phyloP scores from a whole-genome alignment of 1,140 invertebrate genomes.

The Mylabris phalerata region DNA sequence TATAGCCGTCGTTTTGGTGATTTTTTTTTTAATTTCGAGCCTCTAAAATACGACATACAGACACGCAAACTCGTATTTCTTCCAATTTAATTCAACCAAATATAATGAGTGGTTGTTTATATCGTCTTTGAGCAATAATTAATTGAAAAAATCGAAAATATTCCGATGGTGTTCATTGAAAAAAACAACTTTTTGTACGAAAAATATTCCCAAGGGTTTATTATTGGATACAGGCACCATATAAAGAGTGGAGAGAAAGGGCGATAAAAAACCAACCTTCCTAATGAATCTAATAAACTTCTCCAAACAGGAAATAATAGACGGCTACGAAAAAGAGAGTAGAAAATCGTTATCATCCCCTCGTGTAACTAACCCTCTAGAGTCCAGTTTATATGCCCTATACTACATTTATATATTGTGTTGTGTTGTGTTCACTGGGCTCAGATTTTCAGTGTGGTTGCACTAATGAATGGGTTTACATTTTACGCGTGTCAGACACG shows the following conservation, averaged over 20 bases:
- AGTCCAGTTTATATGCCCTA: conserved; percentile 2
- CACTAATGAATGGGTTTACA: conserved; percentile 42
- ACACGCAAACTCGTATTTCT: conserved; percentile 29
- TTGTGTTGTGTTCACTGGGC: no score
- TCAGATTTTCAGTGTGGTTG: conserved; percentile 40
- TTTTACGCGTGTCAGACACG: conserved; percentile 37
- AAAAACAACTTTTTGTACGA: no score
- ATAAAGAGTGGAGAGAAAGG: background rate
- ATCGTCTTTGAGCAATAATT: conserved; percentile 16
- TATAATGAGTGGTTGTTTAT: conserved; percentile 26
- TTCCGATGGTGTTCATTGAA: background rate
- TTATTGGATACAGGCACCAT: no score
- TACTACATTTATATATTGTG: background rate
- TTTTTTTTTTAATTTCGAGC: conserved; percentile 17
- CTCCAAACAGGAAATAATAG: conserved; percentile 4
- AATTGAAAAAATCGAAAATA: conserved; percentile 11
- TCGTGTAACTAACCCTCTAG: background rate
- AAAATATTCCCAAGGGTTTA: no score
- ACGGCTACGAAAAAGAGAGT: background rate
- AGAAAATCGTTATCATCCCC: no score
- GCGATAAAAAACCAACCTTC: conserved; percentile 3
- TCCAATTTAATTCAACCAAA: conserved; percentile 23
- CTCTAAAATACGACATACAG: conserved; percentile 28
- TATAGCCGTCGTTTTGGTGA: conserved; percentile 11
- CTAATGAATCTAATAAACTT: conserved; percentile 15